Evolutionary conservation across 2,797 vertebrate genomes (phyloP).

Genomic region (Tenualosa thibaudeaui): DNA sequence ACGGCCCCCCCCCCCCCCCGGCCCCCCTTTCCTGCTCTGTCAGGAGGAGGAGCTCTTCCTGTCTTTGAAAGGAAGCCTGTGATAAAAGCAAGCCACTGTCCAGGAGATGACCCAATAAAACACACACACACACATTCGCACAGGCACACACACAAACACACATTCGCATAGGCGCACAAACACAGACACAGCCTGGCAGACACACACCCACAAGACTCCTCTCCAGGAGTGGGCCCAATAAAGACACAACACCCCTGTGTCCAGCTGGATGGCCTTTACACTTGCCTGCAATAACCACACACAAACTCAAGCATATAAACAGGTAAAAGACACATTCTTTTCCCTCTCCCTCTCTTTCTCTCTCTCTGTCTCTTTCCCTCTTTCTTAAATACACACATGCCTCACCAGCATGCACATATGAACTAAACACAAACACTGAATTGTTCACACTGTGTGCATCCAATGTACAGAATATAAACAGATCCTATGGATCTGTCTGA

Average conservation of each 20-base stretch:
- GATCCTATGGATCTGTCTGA: background rate
- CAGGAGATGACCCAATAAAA: constrained; percentile 75
- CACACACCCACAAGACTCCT: constrained; percentile 9
- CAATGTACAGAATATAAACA: background rate
- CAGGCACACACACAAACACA: constrained; percentile 33
- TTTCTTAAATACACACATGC: background rate
- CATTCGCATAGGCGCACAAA: constrained; percentile 25
- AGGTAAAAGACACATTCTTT: constrained; percentile 25
- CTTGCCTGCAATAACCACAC: constrained; percentile 34
- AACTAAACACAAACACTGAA: background rate
- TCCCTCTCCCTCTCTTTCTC: background rate
- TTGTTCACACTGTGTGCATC: background rate
- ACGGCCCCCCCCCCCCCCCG: constrained; percentile 29
- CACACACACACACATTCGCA: constrained; percentile 31
- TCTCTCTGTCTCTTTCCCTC: background rate
- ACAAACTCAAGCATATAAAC: constrained; percentile 30
- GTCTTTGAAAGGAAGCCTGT: constrained; percentile 71
- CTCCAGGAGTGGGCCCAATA: constrained; percentile 33
- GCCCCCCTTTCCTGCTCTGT: constrained; percentile 62
- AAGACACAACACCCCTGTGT: constrained; percentile 32
- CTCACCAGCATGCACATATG: background rate
- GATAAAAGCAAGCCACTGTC: constrained; percentile 69
- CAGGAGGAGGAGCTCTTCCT: constrained; percentile 73
- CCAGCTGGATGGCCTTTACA: constrained; percentile 30
- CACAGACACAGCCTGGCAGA: constrained; percentile 10